Conservation (phyloP, 2,797 vertebrate genomes). For the Oophaga sylvatica region DNA sequence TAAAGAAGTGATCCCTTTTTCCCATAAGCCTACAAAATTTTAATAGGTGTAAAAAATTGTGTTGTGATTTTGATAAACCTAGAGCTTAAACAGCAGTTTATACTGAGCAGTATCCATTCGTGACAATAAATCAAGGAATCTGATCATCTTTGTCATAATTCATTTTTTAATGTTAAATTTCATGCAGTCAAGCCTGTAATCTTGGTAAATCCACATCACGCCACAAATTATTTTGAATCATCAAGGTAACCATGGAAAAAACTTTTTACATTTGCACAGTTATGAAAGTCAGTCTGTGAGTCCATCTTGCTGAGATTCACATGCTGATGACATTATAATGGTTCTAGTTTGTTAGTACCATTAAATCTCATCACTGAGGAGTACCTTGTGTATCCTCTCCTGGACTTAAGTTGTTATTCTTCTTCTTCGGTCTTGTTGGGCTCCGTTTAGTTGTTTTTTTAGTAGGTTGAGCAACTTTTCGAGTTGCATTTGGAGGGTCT, state of each 20-base stretch:
- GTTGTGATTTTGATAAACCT: not conserved
- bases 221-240: too few relatives aligned
- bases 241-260: too few relatives aligned
- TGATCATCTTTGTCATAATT: not conserved
- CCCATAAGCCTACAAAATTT: too few relatives aligned
- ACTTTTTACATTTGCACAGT: not conserved
- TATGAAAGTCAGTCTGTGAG: not conserved
- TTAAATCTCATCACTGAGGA: not conserved
- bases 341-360: not conserved
- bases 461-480: not conserved
- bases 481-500: not conserved
- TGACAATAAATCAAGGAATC: not conserved
- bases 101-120: not conserved
- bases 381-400: not conserved
- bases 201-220: not conserved
- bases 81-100: not conserved
- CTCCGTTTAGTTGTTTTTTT: constrained; percentile 24
- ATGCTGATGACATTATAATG: constrained; percentile 23
- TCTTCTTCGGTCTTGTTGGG: not conserved
- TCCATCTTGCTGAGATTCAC: not conserved
- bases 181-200: not conserved
- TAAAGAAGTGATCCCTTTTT: too few relatives aligned
- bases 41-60: too few relatives aligned
- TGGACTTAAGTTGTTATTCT: not conserved
- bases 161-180: not conserved